Evolutionary conservation across 1,140 invertebrate genomes (phyloP).

Genomic region (Nebria ingens): DNA sequence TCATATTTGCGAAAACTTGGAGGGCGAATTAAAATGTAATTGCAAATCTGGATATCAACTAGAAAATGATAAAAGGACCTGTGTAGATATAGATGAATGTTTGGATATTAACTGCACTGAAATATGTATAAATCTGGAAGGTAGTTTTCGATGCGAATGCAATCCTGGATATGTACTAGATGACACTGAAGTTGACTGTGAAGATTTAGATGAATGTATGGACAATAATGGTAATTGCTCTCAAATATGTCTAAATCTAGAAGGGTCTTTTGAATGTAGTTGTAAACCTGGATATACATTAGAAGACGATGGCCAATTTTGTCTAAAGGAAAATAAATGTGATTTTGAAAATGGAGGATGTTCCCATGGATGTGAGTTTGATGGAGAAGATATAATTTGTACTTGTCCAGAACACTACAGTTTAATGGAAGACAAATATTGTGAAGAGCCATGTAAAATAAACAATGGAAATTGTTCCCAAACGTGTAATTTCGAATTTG

Average conservation of each 20-base stretch:
- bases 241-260: constrained; percentile 38
- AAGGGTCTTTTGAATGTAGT: constrained; percentile 36
- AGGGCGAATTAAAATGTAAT: constrained; percentile 43
- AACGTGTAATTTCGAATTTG: too few species aligned
- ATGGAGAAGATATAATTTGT: neutral
- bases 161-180: constrained; percentile 35
- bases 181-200: constrained; percentile 28
- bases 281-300: constrained; percentile 41
- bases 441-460: too few species aligned
- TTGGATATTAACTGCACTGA: constrained; percentile 34
- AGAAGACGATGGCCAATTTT: constrained; percentile 26
- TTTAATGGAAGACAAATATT: too few species aligned
- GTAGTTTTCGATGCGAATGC: constrained; percentile 40
- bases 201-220: constrained; percentile 31
- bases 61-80: constrained; percentile 15
- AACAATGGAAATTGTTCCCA: too few species aligned
- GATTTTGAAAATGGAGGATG: constrained; percentile 49
- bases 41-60: constrained; percentile 26
- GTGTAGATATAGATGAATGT: constrained; percentile 65
- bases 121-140: constrained; percentile 35
- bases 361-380: constrained; percentile 43
- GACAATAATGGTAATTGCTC: constrained; percentile 36
- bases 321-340: constrained; percentile 23
- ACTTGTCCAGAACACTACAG: constrained; percentile 5
- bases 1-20: constrained; percentile 46